Conservation (phyloP, 2,888 invertebrate genomes). For the Frankliniella fusca region DNA sequence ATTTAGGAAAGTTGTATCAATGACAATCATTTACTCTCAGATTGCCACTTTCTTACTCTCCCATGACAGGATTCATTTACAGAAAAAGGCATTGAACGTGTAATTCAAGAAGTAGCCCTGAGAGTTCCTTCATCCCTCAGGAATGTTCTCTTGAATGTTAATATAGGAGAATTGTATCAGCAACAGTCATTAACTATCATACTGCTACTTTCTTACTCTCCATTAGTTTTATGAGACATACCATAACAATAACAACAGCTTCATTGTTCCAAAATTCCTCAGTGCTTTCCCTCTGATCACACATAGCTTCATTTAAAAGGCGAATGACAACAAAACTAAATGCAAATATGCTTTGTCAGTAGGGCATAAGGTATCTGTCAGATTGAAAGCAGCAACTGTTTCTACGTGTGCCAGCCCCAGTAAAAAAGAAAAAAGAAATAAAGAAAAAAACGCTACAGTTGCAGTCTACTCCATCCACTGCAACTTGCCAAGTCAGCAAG, state of each 20-base stretch:
- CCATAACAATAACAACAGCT: background rate
- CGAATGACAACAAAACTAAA: background rate
- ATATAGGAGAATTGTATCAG: background rate
- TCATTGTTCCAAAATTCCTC: background rate
- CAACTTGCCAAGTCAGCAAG: background rate
- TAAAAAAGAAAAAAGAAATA: background rate
- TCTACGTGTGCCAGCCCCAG: background rate
- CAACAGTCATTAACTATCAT: background rate
- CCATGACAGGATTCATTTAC: background rate
- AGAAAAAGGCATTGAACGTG: background rate
- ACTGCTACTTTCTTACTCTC: background rate
- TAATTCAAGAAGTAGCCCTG: background rate
- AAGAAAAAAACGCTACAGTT: background rate
- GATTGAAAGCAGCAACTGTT: background rate
- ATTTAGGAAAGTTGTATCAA: background rate
- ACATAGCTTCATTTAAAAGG: background rate
- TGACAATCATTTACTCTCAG: background rate
- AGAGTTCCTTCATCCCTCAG: background rate
- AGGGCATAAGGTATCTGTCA: background rate
- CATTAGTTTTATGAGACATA: background rate
- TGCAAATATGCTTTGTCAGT: no score
- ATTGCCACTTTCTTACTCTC: background rate
- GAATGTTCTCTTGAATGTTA: background rate
- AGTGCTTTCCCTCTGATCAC: background rate
- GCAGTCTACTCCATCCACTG: background rate